Conservation (phyloP, 2,888 invertebrate genomes). For the Euzetes globulus region DNA sequence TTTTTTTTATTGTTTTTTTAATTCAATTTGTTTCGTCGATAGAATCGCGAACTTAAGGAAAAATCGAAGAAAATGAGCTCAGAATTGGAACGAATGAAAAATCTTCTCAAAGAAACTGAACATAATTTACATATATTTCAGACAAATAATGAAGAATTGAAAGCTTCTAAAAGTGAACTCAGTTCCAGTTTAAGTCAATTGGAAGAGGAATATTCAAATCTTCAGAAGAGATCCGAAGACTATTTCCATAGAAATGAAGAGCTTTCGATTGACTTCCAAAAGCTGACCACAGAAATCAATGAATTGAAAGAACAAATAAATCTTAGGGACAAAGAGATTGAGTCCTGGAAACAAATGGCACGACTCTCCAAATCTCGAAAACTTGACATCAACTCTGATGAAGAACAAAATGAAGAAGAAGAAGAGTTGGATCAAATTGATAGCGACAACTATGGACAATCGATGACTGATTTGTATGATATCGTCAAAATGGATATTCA, state of each 20-base stretch:
- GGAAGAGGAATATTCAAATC: slow-evolving; percentile 20
- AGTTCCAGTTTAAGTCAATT: not conserved
- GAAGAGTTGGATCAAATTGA: not conserved
- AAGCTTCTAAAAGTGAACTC: not conserved
- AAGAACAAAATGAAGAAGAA: not conserved
- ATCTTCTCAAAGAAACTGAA: slow-evolving; percentile 30
- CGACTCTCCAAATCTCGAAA: slow-evolving; percentile 1
- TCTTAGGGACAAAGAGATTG: slow-evolving; percentile 18
- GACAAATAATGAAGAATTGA: slow-evolving; percentile 17
- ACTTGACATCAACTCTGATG: no score
- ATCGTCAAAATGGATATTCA: slow-evolving; percentile 25
- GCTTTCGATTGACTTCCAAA: not conserved
- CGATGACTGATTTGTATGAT: slow-evolving; percentile 26
- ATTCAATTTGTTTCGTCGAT: not conserved
- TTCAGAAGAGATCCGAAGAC: not conserved
- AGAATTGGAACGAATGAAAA: slow-evolving; percentile 21
- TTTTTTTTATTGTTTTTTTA: not conserved
- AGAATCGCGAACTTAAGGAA: slow-evolving; percentile 12
- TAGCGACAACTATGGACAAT: not conserved
- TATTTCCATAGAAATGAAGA: not conserved
- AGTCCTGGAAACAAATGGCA: slow-evolving; percentile 23
- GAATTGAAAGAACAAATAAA: not conserved
- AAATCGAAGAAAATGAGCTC: slow-evolving; percentile 2
- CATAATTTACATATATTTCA: slow-evolving; percentile 13
- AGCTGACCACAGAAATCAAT: not conserved